These are phyloP conservation scores for Aphrocallistes beatrix DNA, from an alignment of 37 sponge, comb jelly and placozoan species.

Conservation along the genomic window DNA sequence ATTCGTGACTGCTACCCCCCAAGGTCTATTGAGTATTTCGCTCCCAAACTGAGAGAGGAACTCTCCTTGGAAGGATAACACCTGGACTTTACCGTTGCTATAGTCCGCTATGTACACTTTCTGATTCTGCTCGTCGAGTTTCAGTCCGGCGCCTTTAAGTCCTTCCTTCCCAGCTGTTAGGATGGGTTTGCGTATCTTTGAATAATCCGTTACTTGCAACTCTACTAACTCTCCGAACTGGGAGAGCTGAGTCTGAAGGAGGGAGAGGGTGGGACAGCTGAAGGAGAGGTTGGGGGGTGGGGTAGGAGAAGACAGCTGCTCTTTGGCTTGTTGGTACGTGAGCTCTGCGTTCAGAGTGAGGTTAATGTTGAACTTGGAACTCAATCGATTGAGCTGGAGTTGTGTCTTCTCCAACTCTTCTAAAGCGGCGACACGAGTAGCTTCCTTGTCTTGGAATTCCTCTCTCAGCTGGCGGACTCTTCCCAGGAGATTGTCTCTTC, in stretches of 20 bases:
- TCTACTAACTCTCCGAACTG: background rate
- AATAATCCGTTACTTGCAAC: background rate
- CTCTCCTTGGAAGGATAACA: background rate
- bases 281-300: background rate
- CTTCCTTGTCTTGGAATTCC: background rate
- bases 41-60: background rate
- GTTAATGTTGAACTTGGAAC: background rate
- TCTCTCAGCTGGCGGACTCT: background rate
- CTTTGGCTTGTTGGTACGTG: background rate
- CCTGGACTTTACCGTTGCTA: background rate
- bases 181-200: background rate
- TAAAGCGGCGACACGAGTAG: background rate
- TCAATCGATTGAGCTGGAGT: background rate
- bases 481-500: background rate
- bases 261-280: background rate
- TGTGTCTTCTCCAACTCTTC: background rate
- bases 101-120: background rate
- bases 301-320: background rate
- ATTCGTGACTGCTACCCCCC: background rate
- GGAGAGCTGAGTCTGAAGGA: background rate
- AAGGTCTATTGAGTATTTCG: background rate
- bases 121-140: background rate
- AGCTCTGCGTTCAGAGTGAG: background rate
- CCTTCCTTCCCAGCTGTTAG: background rate
- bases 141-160: background rate